These are phyloP conservation scores for Hesperia comma DNA, from an alignment of 2,888 invertebrate species.

Conservation along the genomic window DNA sequence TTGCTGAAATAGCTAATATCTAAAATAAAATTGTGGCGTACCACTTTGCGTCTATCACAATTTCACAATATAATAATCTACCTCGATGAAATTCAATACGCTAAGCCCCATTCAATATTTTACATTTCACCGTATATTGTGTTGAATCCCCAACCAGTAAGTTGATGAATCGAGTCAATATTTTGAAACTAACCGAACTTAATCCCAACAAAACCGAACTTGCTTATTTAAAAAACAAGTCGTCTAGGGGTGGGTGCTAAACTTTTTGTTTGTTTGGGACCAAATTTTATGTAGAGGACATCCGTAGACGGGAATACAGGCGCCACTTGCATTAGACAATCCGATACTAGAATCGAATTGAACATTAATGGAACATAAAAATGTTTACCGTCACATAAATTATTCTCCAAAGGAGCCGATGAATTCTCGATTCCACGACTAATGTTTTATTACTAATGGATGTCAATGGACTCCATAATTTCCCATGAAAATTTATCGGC, in stretches of 20 bases:
- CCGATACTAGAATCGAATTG: conserved; percentile 74
- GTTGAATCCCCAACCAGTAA: conserved; percentile 40
- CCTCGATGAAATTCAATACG: conserved; percentile 19
- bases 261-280: conserved; percentile 76
- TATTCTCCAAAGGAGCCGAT: conserved; percentile 76
- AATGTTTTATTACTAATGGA: conserved; percentile 78
- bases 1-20: not conserved
- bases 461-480: conserved; percentile 65
- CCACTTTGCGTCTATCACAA: not conserved
- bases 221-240: conserved; percentile 77
- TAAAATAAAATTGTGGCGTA: not conserved
- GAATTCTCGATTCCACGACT: conserved; percentile 68
- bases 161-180: conserved; percentile 59
- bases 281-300: conserved; percentile 72
- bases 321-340: conserved; percentile 78
- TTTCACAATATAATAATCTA: not conserved
- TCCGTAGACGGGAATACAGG: conserved; percentile 70
- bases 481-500: conserved; percentile 57
- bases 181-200: conserved; percentile 63
- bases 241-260: conserved; percentile 63
- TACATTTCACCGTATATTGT: conserved; percentile 28
- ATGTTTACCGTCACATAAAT: conserved; percentile 80
- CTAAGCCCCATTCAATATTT: conserved; percentile 11
- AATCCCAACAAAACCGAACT: conserved; percentile 69
- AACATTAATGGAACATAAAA: conserved; percentile 80